Percentiles rank a stretch among this genome's conserved stretches.
These are phyloP conservation scores for Rhinophrynus dorsalis DNA, from an alignment of 2,797 vertebrate genomes.

Conservation along the genomic window DNA sequence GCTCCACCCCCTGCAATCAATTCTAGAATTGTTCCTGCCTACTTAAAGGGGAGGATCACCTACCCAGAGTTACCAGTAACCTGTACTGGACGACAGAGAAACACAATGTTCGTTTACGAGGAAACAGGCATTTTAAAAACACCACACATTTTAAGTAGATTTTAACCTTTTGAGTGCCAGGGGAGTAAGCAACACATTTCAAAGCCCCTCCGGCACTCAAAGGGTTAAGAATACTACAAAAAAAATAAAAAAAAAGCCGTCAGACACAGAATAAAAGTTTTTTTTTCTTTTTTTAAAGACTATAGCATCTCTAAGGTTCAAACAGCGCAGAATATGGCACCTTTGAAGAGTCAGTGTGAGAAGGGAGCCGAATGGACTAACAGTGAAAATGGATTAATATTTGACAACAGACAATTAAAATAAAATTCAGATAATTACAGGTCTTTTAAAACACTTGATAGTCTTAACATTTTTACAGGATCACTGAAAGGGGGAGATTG, in stretches of 20 bases:
- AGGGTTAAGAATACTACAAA: not conserved
- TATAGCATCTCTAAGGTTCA: constrained; percentile 34
- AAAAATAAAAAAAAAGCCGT: not conserved
- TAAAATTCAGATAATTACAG: constrained; percentile 36
- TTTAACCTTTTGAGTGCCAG: too few relatives aligned
- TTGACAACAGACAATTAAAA: constrained; percentile 32
- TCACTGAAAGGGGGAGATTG: constrained; percentile 6
- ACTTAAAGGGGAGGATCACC: too few relatives aligned
- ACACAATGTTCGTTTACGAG: too few relatives aligned
- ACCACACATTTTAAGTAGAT: too few relatives aligned
- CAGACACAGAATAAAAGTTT: constrained; percentile 16
- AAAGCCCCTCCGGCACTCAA: too few relatives aligned
- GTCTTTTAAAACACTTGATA: constrained; percentile 37
- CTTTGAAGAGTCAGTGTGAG: constrained; percentile 27
- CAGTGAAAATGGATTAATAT: constrained; percentile 25
- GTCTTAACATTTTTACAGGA: constrained; percentile 22
- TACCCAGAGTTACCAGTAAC: too few relatives aligned
- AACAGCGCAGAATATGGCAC: constrained; percentile 44
- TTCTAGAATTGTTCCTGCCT: too few relatives aligned
- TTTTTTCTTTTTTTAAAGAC: constrained; percentile 36
- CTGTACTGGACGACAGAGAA: too few relatives aligned
- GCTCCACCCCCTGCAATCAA: too few relatives aligned
- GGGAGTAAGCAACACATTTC: too few relatives aligned
- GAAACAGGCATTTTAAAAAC: too few relatives aligned
- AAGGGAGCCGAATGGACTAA: constrained; percentile 16